Evolutionary conservation across 1,140 invertebrate genomes (phyloP), one percentile per base, ranked within the genome.

Genomic region (Zaprionus inermis): DNA sequence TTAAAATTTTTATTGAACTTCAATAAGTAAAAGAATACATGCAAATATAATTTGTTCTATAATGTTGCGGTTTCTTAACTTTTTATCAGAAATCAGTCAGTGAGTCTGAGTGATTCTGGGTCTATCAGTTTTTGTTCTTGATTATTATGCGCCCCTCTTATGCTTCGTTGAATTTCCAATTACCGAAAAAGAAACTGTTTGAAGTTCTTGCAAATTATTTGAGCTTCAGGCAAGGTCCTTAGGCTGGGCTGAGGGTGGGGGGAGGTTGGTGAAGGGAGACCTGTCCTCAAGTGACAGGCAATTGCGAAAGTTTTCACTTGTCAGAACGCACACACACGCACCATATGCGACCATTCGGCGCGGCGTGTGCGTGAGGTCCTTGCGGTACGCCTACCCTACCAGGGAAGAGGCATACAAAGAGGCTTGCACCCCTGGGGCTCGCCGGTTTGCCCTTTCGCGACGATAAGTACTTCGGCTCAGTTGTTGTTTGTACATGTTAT

Each of bases 401-500:
- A 28, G 22, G 51, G 24, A 28, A 5, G 5, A n/a, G 20, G 49
- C 49, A 22, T 46, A 20, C 9, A n/a, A n/a, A n/a, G 16, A 38
- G n/a, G 14, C 14, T 18, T 18, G 36, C 16, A 57, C 16, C 38
- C 64, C 38, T 14, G 18, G 28, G 16, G 41, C 20, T 34, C n/a
- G 44, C 22, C 44, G 44, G 55, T 66, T 68, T 69, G 66, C 70
- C 65, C 68, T 74, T 71, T 72, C 61, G 55, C 66, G 67, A 68
- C 52, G 82, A 76, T 88, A 82, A 82, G 79, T 86, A 66, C 73
- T 77, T 73, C 67, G 83, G 79, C 65, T 72, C 72, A 74, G 83
- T 83, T 90, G 76, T 84, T 83, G 82, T 90, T 77, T 83, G 79
- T 80, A 81, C 69, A 76, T 78, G 82, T 78, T 86, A 90, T 90